phyloP scores from a whole-genome alignment of 2,797 vertebrate species.

The Muscicapa comitata region DNA sequence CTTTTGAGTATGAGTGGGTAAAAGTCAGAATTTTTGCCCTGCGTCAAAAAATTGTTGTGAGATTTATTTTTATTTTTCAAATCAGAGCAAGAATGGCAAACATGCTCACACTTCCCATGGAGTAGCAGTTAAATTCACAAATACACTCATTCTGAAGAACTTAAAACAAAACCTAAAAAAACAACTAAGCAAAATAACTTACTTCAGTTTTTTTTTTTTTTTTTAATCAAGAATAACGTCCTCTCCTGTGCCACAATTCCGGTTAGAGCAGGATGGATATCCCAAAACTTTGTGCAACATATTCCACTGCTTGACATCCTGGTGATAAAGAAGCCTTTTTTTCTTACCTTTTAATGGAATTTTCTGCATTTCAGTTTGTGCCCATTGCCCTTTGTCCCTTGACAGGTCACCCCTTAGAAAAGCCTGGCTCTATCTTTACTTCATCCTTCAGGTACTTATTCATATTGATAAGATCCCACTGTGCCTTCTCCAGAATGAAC shows the following conservation, averaged over 20 bases:
- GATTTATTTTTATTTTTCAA: neutral
- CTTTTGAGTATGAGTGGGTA: neutral
- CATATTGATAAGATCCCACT: neutral
- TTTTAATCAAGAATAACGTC: neutral
- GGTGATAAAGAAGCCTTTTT: neutral
- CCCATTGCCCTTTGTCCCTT: neutral
- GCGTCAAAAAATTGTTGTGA: neutral
- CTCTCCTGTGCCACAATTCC: neutral
- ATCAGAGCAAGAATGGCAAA: neutral
- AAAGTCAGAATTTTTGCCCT: neutral
- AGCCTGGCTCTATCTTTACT: neutral
- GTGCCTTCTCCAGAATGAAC: neutral
- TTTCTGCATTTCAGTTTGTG: neutral
- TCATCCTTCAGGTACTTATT: neutral
- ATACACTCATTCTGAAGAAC: neutral
- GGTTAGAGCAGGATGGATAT: neutral
- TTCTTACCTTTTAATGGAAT: neutral
- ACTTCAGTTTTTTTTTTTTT: accelerated
- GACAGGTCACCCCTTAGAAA: neutral
- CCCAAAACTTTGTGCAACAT: no score
- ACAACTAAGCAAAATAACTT: neutral
- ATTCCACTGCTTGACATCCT: neutral
- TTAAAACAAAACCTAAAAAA: neutral
- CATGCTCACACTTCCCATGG: neutral
- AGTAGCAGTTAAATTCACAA: neutral